Conservation (phyloP, 2,113 vertebrate species). For the Nesoenas mayeri region DNA sequence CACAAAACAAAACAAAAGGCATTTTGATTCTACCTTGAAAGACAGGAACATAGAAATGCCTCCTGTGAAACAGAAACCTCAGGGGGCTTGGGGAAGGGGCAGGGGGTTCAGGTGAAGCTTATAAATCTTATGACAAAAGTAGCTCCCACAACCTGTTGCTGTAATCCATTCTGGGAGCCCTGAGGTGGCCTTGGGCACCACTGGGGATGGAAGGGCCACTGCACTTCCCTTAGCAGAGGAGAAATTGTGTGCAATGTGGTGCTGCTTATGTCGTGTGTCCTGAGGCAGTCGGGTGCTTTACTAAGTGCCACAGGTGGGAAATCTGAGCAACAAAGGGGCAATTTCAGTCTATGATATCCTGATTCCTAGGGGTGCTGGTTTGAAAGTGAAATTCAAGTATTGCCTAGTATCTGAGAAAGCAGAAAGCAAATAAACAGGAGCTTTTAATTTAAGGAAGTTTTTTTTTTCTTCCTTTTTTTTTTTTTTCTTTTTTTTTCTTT, state of each 20-base stretch:
- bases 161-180: too few species aligned
- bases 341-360: not conserved
- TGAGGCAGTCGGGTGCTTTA: not conserved
- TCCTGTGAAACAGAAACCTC: not conserved
- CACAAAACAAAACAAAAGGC: too few species aligned
- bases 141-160: not conserved
- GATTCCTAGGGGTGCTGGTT: not conserved
- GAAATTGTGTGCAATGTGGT: not conserved
- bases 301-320: not conserved
- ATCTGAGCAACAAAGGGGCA: not conserved
- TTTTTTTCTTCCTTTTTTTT: not conserved
- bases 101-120: not conserved
- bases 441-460: not conserved
- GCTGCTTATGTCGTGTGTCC: accelerated
- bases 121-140: not conserved
- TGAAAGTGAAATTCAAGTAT: not conserved
- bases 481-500: not conserved
- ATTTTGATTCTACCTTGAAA: not conserved
- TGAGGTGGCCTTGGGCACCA: not conserved
- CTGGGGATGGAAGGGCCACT: accelerated
- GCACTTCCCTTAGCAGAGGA: not conserved
- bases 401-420: not conserved
- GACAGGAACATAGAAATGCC: not conserved
- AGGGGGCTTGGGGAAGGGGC: too few species aligned
- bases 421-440: not conserved